Conservation (phyloP, 2,113 vertebrate genomes). For the Chamaetylas fuelleborni region DNA sequence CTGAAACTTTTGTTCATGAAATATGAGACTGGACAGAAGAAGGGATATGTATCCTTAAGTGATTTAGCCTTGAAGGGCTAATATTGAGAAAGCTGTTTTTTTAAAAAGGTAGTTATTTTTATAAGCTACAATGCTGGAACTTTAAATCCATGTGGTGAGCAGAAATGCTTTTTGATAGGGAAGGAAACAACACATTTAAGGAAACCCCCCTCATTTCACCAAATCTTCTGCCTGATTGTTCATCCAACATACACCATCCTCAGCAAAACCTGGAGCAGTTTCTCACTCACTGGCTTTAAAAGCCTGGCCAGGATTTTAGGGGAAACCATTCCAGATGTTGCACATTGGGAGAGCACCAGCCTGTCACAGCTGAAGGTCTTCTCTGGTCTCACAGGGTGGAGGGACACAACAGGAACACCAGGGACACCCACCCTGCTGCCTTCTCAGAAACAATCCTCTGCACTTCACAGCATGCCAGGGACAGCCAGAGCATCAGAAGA, state of each 20-base stretch:
- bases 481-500: background rate
- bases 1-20: background rate
- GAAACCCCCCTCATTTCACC: background rate
- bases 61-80: background rate
- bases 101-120: background rate
- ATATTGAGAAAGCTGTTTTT: background rate
- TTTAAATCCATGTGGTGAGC: rapidly evolving
- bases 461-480: background rate
- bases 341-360: background rate
- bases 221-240: background rate
- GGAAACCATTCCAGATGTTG: background rate
- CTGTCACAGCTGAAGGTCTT: background rate
- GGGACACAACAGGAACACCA: background rate
- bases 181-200: background rate
- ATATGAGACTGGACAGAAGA: background rate
- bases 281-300: background rate
- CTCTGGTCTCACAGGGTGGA: background rate
- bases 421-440: background rate
- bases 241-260: background rate
- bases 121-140: background rate
- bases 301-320: background rate
- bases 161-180: background rate
- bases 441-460: background rate
- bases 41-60: background rate
- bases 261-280: background rate